Base-by-base conservation (phyloP, 1,140 invertebrate species). In the Hyphantria cunea region DNA sequence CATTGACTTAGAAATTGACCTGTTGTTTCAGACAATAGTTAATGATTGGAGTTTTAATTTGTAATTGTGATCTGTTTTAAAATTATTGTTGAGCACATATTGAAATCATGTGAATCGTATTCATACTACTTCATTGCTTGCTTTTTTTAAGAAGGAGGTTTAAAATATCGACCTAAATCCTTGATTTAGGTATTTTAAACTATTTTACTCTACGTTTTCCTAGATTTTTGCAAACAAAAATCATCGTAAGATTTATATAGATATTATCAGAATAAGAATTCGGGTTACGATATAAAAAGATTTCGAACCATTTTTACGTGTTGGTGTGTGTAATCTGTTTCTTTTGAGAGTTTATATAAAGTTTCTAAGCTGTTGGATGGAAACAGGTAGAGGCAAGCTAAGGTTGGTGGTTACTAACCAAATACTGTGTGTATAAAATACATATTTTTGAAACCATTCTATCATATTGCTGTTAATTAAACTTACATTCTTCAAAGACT, bases 1-100 rank as follows among this genome's bases (percentile, higher is more conserved):
- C 66, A 73, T 80, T 74, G 64, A 74, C 67, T 65, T 64, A 63
- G 42, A 61, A 66, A 48, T 70, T 72, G 68, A 66, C 64, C 68
- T 69, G 54, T 45, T 74, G 64, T 62, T 68, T 44, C 11, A 44
- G 56, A 49, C 68, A 67, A 70, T 71, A 60, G 44, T 13, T 15
- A 33, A 25, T 5, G 17, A 37, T 31, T 41, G 32, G 6, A 34
- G 12, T 48, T 48, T 3, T 11, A 11, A n/a, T 5, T 48, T 48
- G 0, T 41, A 41, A n/a, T 25, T 49, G 9, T 39, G 17, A 1
- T 6, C n/a, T 14, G 10, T 9, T 55, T 55, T 55, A 32, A 25
- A 14, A 10, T 4, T 10, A 37, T 11, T 37, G 8, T 4, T 45
- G 6, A 12, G 13, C 8, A 7, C 8, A 48, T 13, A 48, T 37